Base-by-base conservation (phyloP, 2,797 vertebrate genomes). In the Pseudochirops cupreus region DNA sequence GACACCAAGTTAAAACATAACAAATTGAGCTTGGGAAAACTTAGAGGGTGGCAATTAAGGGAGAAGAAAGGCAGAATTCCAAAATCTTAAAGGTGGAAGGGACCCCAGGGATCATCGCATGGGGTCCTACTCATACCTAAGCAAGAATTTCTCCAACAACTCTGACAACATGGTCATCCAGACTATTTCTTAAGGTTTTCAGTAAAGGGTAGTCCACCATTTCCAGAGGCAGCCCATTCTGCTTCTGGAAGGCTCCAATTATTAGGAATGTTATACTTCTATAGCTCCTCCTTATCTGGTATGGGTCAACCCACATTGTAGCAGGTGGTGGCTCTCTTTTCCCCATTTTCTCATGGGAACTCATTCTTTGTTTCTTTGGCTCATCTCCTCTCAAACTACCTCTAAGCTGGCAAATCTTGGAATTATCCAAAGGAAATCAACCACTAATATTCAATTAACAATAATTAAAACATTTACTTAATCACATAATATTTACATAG, bases 131-230 rank as follows among this genome's bases (percentile, higher is more conserved):
- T 24, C 21, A 46, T 46, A 46, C 0, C 74, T 46, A 82, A 26
- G 21, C 7, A 46, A 82, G 18, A 82, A 46, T 46, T 82, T 46
- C 21, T 24, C 74, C 39, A 82, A 46, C 39, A 26, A 82, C 39
- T 21, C 39, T 46, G 21, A 46, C 55, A 11, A 31, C 1, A 33
- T 18, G 28, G 21, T 29, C n/a, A 9, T 82, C 29, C 46, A n/a
- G 1, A 1, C 0, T n/a, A 7, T 28, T 5, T 0, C 50, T 39
- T 56, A 21, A 93, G n/a, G 82, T 58, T 1, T 18, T 31, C 0
- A 33, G 10, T 29, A 21, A 82, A 39, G 39, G 39, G 0, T 24
- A 46, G n/a, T 26, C 74, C 21, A 82, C 9, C n/a, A 82, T 26
- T 46, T 74, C 39, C 9, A 46, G 39, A 46, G n/a, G 39, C 74